These are phyloP conservation scores for Actinostola sp. DNA, from an alignment of 92 coral and sea anemone species.

Conservation along the genomic window DNA sequence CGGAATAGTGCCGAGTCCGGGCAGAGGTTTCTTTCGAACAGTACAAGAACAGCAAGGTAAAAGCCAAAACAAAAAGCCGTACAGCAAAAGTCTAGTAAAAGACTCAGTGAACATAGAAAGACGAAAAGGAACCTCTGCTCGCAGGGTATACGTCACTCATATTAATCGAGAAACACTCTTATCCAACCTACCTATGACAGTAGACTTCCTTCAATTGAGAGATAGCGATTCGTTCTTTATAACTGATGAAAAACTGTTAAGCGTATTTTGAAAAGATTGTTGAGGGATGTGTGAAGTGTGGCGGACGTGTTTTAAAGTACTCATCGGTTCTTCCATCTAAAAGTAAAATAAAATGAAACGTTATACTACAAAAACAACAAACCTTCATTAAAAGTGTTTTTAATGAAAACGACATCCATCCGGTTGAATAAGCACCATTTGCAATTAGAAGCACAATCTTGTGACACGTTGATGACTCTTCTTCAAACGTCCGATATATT, in stretches of 20 bases:
- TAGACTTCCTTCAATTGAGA: not conserved
- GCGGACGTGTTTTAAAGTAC: too few relatives aligned
- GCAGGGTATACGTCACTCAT: not conserved
- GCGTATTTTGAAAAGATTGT: not conserved
- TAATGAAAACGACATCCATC: constrained; percentile 7
- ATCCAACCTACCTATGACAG: not conserved
- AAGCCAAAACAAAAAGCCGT: too few relatives aligned
- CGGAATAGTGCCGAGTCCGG: too few relatives aligned
- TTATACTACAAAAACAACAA: constrained; percentile 5
- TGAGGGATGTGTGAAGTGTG: too few relatives aligned
- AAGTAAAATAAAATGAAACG: not conserved
- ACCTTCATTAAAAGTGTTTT: not conserved
- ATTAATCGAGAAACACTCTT: not conserved
- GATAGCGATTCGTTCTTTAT: not conserved
- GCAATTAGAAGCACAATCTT: constrained; percentile 7
- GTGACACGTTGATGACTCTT: constrained; percentile 1
- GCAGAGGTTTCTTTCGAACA: too few relatives aligned
- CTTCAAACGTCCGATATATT: constrained; percentile 8
- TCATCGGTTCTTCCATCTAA: too few relatives aligned
- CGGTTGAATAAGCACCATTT: constrained; percentile 14
- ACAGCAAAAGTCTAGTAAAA: too few relatives aligned
- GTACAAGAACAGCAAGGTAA: too few relatives aligned
- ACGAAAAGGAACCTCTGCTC: too few relatives aligned
- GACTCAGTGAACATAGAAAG: too few relatives aligned
- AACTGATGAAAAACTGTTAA: not conserved